Evolutionary conservation across 1,140 invertebrate genomes (phyloP).

Genomic region (Magallana angulata): DNA sequence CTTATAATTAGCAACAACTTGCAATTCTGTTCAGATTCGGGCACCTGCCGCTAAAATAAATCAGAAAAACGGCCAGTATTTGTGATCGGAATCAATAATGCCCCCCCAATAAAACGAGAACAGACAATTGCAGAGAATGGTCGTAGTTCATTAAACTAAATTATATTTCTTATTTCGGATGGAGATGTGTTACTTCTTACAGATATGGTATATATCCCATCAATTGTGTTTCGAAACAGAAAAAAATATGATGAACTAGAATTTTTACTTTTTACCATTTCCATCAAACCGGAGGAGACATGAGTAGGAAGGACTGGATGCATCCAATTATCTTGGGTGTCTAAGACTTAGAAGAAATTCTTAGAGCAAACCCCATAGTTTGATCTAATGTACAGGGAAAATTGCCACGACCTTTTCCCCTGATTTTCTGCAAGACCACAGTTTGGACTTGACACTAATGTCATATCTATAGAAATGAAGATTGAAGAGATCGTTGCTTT

Average conservation of each 20-base stretch:
- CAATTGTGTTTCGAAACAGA: no score
- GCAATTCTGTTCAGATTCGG: background rate
- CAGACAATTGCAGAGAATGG: background rate
- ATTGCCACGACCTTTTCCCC: background rate
- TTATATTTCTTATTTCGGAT: no score
- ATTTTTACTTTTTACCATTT: no score
- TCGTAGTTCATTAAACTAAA: no score
- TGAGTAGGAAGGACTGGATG: no score
- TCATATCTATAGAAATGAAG: background rate
- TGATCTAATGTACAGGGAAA: background rate
- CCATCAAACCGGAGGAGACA: no score
- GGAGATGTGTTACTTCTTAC: no score
- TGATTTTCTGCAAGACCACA: background rate
- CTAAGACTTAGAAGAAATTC: no score
- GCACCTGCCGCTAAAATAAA: slow-evolving; percentile 30
- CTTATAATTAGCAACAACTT: slow-evolving; percentile 33
- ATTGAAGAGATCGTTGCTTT: background rate
- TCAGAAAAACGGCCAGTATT: slow-evolving; percentile 7
- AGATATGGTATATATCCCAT: no score
- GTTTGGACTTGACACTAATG: background rate
- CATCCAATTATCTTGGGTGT: no score
- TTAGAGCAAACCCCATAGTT: background rate
- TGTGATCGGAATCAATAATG: slow-evolving; percentile 27
- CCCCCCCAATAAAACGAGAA: background rate
- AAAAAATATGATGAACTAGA: no score